Evolutionary conservation across 2,888 invertebrate genomes (phyloP).

Genomic region (Mycalesis mineus): DNA sequence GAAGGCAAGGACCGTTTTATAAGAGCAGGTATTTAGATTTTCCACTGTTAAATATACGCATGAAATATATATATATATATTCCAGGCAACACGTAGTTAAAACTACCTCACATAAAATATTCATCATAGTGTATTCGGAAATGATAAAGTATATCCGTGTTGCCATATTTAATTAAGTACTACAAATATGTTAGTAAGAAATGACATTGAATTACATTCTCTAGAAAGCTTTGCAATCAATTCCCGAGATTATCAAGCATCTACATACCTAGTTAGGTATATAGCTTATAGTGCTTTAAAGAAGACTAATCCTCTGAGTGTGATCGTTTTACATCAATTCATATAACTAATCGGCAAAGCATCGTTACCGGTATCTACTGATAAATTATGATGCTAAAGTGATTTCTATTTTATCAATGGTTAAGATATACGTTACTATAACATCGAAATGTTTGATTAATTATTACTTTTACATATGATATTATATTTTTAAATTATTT

Average conservation of each 20-base stretch:
- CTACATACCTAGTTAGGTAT: too few species aligned
- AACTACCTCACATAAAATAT: background rate
- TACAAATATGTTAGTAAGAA: too few species aligned
- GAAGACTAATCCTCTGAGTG: too few species aligned
- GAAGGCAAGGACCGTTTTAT: background rate
- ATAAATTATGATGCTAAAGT: slow-evolving; percentile 10
- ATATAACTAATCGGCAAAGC: background rate
- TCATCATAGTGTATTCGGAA: too few species aligned
- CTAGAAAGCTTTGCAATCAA: too few species aligned
- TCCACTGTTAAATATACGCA: background rate
- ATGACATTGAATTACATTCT: too few species aligned
- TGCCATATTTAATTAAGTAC: too few species aligned
- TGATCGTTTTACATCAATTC: background rate
- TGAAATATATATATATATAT: background rate
- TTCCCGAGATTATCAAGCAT: too few species aligned
- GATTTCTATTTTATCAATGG: background rate
- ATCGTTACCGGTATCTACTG: slow-evolving; percentile 16
- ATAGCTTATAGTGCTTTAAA: too few species aligned
- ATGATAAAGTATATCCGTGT: too few species aligned
- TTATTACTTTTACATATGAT: background rate
- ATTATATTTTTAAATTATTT: background rate
- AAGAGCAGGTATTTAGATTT: background rate
- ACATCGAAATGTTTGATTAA: slow-evolving; percentile 21
- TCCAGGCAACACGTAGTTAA: background rate
- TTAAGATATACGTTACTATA: background rate